Evolutionary conservation across 2,797 vertebrate genomes (phyloP).

Genomic region (Rhabdophis nuchalis): DNA sequence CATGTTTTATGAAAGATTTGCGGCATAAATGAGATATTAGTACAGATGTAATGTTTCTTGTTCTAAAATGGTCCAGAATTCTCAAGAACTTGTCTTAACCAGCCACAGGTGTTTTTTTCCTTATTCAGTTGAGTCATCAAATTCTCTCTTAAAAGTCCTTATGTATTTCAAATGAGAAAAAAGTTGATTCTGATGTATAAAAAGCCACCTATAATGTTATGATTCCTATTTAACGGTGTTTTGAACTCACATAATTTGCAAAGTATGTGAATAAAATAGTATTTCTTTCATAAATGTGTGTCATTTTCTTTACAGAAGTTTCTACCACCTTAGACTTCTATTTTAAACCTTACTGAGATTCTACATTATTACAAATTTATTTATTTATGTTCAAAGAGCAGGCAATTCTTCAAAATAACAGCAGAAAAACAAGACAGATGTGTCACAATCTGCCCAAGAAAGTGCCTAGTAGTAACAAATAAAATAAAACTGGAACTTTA

Average conservation of each 20-base stretch:
- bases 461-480: background rate
- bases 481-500: background rate
- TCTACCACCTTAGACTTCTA: background rate
- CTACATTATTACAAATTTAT: background rate
- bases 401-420: background rate
- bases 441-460: background rate
- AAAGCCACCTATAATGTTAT: background rate
- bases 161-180: background rate
- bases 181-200: background rate
- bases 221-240: background rate
- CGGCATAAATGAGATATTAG: background rate
- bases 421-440: background rate
- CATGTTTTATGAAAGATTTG: background rate
- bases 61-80: background rate
- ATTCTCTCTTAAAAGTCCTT: background rate
- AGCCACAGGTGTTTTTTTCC: background rate
- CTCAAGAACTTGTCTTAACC: background rate
- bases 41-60: background rate
- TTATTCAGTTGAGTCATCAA: background rate
- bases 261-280: background rate
- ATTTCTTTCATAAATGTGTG: background rate
- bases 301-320: background rate
- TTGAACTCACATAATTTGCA: background rate
- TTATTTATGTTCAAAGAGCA: background rate
- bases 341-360: background rate